phyloP scores from a whole-genome alignment of 2,113 vertebrate species.

The Genyomyrus donnyi region DNA sequence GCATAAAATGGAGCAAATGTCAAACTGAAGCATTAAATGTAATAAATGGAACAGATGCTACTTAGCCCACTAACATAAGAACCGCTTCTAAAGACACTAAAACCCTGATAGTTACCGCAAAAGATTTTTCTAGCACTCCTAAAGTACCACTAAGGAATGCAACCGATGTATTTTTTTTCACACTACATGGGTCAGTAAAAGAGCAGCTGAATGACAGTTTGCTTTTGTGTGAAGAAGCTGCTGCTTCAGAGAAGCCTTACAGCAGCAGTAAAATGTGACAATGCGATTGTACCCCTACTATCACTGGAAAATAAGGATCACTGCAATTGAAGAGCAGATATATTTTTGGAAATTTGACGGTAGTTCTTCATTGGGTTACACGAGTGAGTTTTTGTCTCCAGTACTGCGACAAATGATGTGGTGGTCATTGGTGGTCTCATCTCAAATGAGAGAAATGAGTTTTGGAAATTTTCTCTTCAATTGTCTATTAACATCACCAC shows the following conservation, averaged over 20 bases:
- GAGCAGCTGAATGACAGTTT: neutral
- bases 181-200: neutral
- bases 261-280: neutral
- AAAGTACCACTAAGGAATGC: neutral
- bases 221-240: neutral
- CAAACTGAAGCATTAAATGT: neutral
- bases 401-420: neutral
- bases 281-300: neutral
- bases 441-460: neutral
- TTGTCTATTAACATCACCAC: neutral
- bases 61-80: neutral
- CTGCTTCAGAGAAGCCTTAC: neutral
- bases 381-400: neutral
- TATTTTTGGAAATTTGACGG: neutral
- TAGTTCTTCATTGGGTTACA: neutral
- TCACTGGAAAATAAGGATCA: neutral
- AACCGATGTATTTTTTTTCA: neutral
- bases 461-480: neutral
- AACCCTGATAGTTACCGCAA: neutral
- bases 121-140: neutral
- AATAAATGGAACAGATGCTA: neutral
- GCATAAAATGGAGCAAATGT: neutral
- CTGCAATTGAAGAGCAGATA: neutral
- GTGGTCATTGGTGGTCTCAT: neutral
- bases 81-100: neutral